Percentiles rank a stretch among this genome's conserved stretches.
phyloP scores from a whole-genome alignment of 2,113 vertebrate species.

The Scatophagus argus region DNA sequence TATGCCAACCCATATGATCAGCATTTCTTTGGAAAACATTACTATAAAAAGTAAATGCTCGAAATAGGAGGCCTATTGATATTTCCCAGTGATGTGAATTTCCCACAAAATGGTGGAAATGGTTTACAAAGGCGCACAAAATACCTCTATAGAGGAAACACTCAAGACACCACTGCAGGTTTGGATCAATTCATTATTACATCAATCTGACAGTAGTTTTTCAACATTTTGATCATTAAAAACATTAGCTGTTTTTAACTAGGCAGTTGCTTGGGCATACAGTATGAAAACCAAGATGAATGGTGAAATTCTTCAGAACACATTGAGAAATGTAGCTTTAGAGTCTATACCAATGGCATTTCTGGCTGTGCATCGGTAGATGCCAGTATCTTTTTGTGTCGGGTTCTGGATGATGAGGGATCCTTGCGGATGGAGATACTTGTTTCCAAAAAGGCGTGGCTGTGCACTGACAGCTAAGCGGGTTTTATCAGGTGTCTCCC shows the following conservation, averaged over 20 bases:
- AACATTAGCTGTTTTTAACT: conserved; percentile 62
- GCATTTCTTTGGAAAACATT: conserved; percentile 1
- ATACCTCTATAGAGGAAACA: background rate
- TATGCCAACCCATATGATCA: background rate
- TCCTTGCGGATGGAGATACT: conserved; percentile 92
- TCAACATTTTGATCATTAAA: conserved; percentile 43
- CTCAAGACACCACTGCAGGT: conserved; percentile 1
- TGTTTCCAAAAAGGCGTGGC: conserved; percentile 89
- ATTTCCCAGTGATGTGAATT: conserved; percentile 8
- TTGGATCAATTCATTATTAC: conserved; percentile 28
- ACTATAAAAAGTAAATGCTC: background rate
- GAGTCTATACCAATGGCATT: conserved; percentile 91
- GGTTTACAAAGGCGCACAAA: background rate
- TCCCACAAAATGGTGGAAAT: background rate
- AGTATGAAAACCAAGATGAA: conserved; percentile 8
- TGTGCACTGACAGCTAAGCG: conserved; percentile 84
- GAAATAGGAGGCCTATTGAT: background rate
- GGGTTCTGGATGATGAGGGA: conserved; percentile 90
- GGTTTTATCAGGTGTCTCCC: conserved; percentile 91
- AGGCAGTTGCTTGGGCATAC: conserved; percentile 77
- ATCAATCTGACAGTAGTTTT: conserved; percentile 55
- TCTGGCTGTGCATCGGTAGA: conserved; percentile 92
- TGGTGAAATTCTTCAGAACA: conserved; percentile 82
- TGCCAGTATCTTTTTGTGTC: conserved; percentile 85
- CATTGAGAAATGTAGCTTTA: conserved; percentile 89